phyloP scores from a whole-genome alignment of 2,113 vertebrate genomes.

The Excalfactoria chinensis region DNA sequence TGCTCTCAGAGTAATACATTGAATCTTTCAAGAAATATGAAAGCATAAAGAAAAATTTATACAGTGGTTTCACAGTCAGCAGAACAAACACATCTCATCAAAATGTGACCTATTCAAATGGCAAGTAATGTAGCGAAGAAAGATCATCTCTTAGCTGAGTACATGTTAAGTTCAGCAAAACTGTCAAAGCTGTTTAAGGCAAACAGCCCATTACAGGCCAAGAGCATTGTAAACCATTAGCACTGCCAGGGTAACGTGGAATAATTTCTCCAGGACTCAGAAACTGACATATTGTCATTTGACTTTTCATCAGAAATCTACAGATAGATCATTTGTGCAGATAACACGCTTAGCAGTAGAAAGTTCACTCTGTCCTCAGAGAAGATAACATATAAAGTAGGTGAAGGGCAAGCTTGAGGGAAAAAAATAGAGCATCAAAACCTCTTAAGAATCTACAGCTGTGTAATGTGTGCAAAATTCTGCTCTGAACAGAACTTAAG shows the following conservation, averaged over 20 bases:
- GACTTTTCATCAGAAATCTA: conserved; percentile 19
- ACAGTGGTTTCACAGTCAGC: conserved; percentile 8
- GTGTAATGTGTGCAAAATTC: no score
- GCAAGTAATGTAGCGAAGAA: conserved; percentile 41
- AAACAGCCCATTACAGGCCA: conserved; percentile 48
- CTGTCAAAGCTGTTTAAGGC: conserved; percentile 44
- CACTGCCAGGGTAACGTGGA: conserved; percentile 10
- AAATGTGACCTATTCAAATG: conserved; percentile 71
- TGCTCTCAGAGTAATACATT: conserved; percentile 25
- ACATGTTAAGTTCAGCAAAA: conserved; percentile 50
- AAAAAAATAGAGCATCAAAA: not conserved
- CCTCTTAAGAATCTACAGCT: not conserved
- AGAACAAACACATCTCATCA: conserved; percentile 44
- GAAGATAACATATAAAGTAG: not conserved
- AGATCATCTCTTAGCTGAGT: conserved; percentile 34
- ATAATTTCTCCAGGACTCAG: conserved; percentile 27
- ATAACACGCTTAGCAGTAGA: not conserved
- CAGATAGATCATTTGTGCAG: conserved; percentile 1
- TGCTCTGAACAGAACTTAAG: not conserved
- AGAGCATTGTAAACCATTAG: conserved; percentile 44
- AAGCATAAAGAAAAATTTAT: conserved; percentile 3
- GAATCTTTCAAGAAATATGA: not conserved
- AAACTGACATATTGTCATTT: conserved; percentile 28
- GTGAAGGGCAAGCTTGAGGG: not conserved
- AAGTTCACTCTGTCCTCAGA: not conserved